phyloP scores from a whole-genome alignment of 1,140 invertebrate genomes.

The Drosophila sucinea region DNA sequence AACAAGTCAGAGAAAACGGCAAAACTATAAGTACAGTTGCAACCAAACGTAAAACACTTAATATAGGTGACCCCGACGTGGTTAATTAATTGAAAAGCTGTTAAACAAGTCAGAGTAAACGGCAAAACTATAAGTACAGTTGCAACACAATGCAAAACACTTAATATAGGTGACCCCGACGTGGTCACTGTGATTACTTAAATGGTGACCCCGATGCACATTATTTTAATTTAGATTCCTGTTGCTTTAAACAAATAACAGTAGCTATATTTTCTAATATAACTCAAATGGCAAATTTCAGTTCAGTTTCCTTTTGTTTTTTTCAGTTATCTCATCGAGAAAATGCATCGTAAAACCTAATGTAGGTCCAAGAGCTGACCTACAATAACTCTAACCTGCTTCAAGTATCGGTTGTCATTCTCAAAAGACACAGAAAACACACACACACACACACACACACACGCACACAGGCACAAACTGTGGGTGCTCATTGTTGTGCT shows the following conservation, averaged over 20 bases:
- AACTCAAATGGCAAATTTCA: too few relatives aligned
- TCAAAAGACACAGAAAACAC: background rate
- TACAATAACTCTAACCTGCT: conserved; percentile 6
- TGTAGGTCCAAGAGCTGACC: conserved; percentile 8
- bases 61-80: background rate
- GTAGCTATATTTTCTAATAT: background rate
- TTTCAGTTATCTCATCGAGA: background rate
- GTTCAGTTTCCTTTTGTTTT: background rate
- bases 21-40: background rate
- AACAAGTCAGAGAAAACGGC: background rate
- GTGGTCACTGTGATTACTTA: background rate
- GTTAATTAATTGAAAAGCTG: too few relatives aligned
- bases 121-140: too few relatives aligned
- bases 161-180: background rate
- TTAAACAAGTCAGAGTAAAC: too few relatives aligned
- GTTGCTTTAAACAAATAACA: background rate
- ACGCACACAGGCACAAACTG: conserved; percentile 3
- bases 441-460: background rate
- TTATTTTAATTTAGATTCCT: background rate
- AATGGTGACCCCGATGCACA: background rate
- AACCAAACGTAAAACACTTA: background rate
- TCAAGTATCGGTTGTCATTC: conserved; percentile 9
- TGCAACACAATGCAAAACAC: too few relatives aligned
- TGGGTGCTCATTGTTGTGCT: conserved; percentile 32
- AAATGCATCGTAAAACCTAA: background rate